Conservation (phyloP, 2,113 vertebrate species). For the Nyctereutes procyonoides region DNA sequence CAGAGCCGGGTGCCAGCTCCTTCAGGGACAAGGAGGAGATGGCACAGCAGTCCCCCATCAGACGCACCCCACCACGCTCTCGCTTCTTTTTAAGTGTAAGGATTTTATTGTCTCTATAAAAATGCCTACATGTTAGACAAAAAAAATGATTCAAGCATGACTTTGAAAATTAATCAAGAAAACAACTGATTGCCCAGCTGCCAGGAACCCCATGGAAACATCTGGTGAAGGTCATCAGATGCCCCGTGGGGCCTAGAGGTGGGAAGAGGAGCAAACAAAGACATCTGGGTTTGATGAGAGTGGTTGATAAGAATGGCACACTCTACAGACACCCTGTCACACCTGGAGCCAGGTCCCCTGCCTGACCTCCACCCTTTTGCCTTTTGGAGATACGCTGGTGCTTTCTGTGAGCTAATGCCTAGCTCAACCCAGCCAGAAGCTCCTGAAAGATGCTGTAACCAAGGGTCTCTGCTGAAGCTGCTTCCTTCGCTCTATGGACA, state of each 20-base stretch:
- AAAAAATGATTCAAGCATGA: not conserved
- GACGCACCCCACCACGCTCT: not conserved
- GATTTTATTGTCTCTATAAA: not conserved
- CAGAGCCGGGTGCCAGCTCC: not conserved
- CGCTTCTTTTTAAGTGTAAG: not conserved
- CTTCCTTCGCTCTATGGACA: not conserved
- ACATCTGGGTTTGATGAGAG: not conserved
- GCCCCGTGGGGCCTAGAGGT: not conserved
- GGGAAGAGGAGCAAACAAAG: not conserved
- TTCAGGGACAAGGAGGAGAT: not conserved
- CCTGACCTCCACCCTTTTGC: not conserved
- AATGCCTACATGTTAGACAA: not conserved
- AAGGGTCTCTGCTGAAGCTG: not conserved
- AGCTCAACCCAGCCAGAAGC: not conserved
- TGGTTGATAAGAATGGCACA: not conserved
- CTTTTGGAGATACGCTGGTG: not conserved
- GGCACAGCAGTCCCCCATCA: not conserved
- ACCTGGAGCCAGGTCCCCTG: not conserved
- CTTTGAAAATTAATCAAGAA: not conserved
- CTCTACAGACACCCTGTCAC: no score
- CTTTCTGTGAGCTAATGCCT: not conserved
- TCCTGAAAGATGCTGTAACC: not conserved
- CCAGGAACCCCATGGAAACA: not conserved
- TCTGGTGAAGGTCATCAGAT: not conserved
- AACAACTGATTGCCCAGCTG: not conserved